A percentile compares a stretch with the other conserved stretches of the same genome.
Conservation (phyloP, 1,140 invertebrate species). For the Drosophila kohkoa region DNA sequence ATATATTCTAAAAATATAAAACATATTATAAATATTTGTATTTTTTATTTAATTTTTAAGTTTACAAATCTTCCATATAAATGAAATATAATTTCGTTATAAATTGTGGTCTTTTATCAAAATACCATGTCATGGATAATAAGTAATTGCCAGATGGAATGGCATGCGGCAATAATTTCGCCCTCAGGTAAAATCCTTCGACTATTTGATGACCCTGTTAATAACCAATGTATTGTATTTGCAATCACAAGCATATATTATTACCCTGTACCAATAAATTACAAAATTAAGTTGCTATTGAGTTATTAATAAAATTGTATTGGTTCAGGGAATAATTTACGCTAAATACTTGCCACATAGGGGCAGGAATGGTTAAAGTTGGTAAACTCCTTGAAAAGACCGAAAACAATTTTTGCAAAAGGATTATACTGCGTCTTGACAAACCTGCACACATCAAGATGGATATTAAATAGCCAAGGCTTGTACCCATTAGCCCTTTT, state of each 20-base stretch:
- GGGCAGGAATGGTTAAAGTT: slow-evolving; percentile 51
- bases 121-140: neutral
- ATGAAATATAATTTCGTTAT: slow-evolving; percentile 28
- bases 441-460: slow-evolving; percentile 35
- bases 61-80: slow-evolving; percentile 11
- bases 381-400: slow-evolving; percentile 32
- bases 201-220: slow-evolving; percentile 33
- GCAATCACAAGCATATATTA: too few species aligned
- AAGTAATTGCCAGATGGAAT: slow-evolving; percentile 42
- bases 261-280: too few species aligned
- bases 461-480: slow-evolving; percentile 11
- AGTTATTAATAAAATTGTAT: too few species aligned
- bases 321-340: too few species aligned
- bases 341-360: slow-evolving; percentile 12
- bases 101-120: slow-evolving; percentile 31
- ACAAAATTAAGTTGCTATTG: too few species aligned
- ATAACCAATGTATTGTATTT: neutral
- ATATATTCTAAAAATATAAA: too few species aligned
- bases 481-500: slow-evolving; percentile 45
- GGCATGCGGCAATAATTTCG: neutral
- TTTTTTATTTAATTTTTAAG: too few species aligned
- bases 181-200: slow-evolving; percentile 14
- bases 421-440: slow-evolving; percentile 7
- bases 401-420: neutral
- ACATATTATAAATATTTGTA: too few species aligned